Percentiles rank a stretch among this genome's conserved stretches.
Conservation (phyloP, 1,140 invertebrate genomes). For the Coelopa frigida region DNA sequence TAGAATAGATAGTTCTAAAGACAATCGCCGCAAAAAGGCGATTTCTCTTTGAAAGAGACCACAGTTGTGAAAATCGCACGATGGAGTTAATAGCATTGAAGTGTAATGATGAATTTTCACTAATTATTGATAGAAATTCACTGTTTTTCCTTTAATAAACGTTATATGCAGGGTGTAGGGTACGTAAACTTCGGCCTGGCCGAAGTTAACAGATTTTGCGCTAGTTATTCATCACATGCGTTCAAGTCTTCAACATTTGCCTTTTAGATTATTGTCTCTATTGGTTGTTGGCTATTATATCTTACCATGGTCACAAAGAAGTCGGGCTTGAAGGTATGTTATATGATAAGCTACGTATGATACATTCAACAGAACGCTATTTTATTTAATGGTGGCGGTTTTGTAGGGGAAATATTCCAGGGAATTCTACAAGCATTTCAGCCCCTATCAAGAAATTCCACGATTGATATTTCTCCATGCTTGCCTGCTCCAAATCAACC, state of each 20-base stretch:
- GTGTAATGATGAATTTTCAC: no score
- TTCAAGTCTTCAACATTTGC: constrained; percentile 64
- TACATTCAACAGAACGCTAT: not conserved
- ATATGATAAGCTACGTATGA: not conserved
- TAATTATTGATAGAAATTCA: no score
- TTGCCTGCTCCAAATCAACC: constrained; percentile 60
- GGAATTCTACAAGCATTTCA: constrained; percentile 56
- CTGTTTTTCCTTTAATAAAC: no score
- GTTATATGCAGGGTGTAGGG: no score
- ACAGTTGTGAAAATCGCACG: no score
- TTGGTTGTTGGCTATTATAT: constrained; percentile 62
- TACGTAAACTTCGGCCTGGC: no score
- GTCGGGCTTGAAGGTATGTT: constrained; percentile 45
- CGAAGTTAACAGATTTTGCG: no score
- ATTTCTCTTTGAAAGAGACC: no score
- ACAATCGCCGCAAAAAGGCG: no score
- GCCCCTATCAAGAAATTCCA: constrained; percentile 47
- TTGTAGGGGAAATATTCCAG: constrained; percentile 55
- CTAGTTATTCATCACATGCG: constrained; percentile 50
- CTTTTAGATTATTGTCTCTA: constrained; percentile 66
- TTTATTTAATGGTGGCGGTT: constrained; percentile 49
- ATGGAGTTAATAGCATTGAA: no score
- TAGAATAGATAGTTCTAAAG: no score
- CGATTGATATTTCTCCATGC: constrained; percentile 56
- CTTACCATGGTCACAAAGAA: constrained; percentile 55